phyloP scores from a whole-genome alignment of 2,797 vertebrate species.

The Chelonia mydas region DNA sequence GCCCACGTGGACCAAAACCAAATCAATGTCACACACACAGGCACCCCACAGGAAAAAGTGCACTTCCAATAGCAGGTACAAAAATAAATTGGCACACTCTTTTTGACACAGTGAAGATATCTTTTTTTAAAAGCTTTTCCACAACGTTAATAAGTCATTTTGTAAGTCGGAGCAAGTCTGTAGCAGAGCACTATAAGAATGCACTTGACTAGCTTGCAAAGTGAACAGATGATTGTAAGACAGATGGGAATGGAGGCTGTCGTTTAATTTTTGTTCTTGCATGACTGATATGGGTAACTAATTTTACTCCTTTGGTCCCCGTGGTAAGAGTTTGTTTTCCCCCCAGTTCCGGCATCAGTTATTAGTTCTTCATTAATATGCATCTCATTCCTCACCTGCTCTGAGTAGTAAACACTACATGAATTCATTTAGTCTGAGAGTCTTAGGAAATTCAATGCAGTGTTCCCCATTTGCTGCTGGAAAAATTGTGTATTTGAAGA shows the following conservation, averaged over 20 bases:
- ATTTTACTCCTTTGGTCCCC: slow-evolving; percentile 6
- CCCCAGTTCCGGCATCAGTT: background rate
- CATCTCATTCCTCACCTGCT: slow-evolving; percentile 36
- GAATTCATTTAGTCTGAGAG: slow-evolving; percentile 29
- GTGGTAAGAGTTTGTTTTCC: background rate
- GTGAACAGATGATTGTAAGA: slow-evolving; percentile 32
- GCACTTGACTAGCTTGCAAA: slow-evolving; percentile 25
- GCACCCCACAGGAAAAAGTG: slow-evolving; percentile 73
- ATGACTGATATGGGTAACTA: background rate
- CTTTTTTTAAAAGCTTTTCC: slow-evolving; percentile 64
- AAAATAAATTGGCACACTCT: slow-evolving; percentile 82
- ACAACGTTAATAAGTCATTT: slow-evolving; percentile 39
- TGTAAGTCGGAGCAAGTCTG: slow-evolving; percentile 47
- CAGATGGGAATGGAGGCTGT: background rate
- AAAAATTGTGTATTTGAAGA: slow-evolving; percentile 23
- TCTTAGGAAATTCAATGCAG: background rate
- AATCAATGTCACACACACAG: background rate
- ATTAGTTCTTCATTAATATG: background rate
- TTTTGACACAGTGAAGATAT: slow-evolving; percentile 74
- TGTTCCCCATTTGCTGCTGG: background rate
- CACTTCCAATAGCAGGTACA: slow-evolving; percentile 79
- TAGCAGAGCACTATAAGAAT: slow-evolving; percentile 60
- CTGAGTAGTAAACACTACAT: background rate
- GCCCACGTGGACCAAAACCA: slow-evolving; percentile 50
- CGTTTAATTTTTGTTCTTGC: background rate